Percentiles rank a stretch among this genome's conserved stretches.
Evolutionary conservation across 2,113 vertebrate species (phyloP).

Genomic region (Meles meles): DNA sequence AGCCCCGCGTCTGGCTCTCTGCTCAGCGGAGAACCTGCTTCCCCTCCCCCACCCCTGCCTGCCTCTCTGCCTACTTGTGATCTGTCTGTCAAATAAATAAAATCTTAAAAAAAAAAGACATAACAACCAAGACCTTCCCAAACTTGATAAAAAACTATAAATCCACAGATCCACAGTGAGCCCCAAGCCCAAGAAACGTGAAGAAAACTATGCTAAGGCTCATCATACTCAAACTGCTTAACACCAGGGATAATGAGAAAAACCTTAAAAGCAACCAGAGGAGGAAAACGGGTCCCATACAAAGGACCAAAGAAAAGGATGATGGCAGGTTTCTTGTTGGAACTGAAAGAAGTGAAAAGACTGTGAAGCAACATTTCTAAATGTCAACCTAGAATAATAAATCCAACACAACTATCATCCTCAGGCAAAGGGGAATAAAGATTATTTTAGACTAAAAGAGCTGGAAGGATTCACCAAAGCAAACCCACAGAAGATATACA

Average conservation of each 20-base stretch:
- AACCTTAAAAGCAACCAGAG: neutral
- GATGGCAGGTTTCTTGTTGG: neutral
- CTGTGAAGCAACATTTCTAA: neutral
- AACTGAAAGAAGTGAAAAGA: neutral
- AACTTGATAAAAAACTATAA: neutral
- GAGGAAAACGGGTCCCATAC: neutral
- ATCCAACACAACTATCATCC: neutral
- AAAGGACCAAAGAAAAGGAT: neutral
- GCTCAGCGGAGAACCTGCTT: too few species aligned
- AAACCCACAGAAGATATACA: neutral
- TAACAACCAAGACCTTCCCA: neutral
- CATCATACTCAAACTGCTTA: neutral
- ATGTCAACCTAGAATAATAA: neutral
- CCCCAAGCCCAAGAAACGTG: neutral
- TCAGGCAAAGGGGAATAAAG: neutral
- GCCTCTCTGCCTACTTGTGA: too few species aligned
- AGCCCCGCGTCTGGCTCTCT: accelerated
- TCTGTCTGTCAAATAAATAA: too few species aligned
- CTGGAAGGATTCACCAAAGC: neutral
- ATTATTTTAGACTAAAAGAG: neutral
- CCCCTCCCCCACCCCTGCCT: too few species aligned
- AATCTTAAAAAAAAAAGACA: neutral
- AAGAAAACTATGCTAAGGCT: neutral
- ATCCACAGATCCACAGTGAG: neutral
- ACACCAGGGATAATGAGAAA: neutral